These are phyloP conservation scores for Centroberyx gerrardi DNA, from an alignment of 2,797 vertebrate genomes.

Conservation along the genomic window DNA sequence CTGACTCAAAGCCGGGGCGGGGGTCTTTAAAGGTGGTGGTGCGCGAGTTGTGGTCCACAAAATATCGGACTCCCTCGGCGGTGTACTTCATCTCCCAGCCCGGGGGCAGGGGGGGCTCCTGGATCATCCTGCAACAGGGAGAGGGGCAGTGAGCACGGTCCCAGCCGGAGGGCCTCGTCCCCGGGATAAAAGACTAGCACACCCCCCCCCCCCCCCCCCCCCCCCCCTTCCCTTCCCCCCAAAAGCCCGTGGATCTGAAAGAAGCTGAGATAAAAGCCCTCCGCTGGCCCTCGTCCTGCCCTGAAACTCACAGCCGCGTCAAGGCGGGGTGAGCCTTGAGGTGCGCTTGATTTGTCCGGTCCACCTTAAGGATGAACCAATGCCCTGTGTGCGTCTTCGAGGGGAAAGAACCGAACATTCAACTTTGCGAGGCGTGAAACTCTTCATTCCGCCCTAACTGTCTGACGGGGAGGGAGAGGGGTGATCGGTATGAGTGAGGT, in stretches of 20 bases:
- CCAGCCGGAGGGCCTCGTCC: constrained; percentile 48
- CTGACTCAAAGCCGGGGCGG: constrained; percentile 95
- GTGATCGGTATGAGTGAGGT: neutral
- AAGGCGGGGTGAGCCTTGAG: neutral
- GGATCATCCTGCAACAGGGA: constrained; percentile 93
- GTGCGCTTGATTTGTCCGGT: neutral
- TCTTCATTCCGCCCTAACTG: neutral
- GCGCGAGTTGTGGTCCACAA: constrained; percentile 97
- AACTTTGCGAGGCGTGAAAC: neutral
- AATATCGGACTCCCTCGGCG: constrained; percentile 95
- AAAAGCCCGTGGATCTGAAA: constrained; percentile 29
- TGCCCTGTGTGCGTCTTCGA: too few species aligned
- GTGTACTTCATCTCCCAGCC: constrained; percentile 99
- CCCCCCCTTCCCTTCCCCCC: neutral
- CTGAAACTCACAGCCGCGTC: neutral
- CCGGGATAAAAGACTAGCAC: constrained; percentile 56
- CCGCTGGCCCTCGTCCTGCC: neutral
- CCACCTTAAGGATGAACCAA: too few species aligned
- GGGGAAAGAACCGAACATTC: neutral
- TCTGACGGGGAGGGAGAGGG: too few species aligned
- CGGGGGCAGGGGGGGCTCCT: constrained; percentile 95
- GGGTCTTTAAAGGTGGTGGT: constrained; percentile 99
- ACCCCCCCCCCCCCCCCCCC: constrained; percentile 19
- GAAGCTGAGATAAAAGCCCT: neutral
- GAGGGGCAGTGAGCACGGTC: constrained; percentile 78